Percentiles rank a stretch among this genome's conserved stretches.
These are phyloP conservation scores for Emmelina monodactyla DNA, from an alignment of 2,888 invertebrate species.

Conservation along the genomic window DNA sequence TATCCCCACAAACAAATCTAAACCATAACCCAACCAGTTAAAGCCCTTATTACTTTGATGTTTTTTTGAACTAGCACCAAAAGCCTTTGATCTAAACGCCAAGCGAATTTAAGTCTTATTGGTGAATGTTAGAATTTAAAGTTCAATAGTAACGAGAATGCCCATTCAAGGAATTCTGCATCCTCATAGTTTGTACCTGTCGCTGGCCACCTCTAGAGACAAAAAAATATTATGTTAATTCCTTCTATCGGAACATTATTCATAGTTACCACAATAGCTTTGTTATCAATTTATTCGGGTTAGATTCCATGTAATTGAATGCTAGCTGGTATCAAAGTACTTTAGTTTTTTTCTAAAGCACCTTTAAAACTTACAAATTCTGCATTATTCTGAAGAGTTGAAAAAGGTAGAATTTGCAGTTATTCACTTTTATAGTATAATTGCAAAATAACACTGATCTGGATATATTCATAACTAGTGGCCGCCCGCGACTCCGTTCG, in stretches of 20 bases:
- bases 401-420: no score
- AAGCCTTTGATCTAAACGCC: no score
- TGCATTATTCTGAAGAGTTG: no score
- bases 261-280: constrained; percentile 58
- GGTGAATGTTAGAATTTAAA: background rate
- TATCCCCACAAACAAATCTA: constrained; percentile 17
- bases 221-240: constrained; percentile 63
- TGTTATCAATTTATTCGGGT: constrained; percentile 56
- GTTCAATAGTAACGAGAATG: constrained; percentile 20
- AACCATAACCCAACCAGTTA: background rate
- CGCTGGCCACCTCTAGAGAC: constrained; percentile 59
- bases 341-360: no score
- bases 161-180: constrained; percentile 64
- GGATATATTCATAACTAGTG: no score
- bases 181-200: constrained; percentile 62
- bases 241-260: constrained; percentile 56
- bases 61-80: no score
- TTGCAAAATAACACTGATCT: no score
- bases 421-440: no score
- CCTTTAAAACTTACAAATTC: no score
- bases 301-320: constrained; percentile 47
- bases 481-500: no score
- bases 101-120: background rate
- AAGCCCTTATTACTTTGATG: background rate
- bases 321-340: no score